These are phyloP conservation scores for Solenopsis invicta DNA, from an alignment of 1,140 invertebrate genomes.

Conservation along the genomic window DNA sequence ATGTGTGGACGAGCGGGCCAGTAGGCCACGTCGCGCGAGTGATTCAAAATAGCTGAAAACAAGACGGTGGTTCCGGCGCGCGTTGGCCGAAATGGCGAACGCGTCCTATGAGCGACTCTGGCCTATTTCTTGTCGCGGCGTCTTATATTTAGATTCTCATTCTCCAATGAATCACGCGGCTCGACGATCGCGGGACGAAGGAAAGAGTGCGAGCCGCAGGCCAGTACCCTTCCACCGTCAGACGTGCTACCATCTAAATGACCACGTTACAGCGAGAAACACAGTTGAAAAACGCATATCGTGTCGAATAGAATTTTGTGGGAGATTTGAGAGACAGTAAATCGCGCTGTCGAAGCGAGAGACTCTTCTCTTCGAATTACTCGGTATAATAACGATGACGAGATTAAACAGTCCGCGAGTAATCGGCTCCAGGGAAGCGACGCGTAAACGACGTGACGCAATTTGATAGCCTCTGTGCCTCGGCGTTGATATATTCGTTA, in stretches of 20 bases:
- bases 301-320: conserved; percentile 18
- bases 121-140: conserved; percentile 83
- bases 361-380: neutral
- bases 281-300: neutral
- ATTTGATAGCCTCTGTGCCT: conserved; percentile 66
- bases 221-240: neutral
- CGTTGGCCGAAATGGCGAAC: conserved; percentile 65
- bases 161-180: conserved; percentile 77
- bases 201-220: conserved; percentile 33
- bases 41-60: conserved; percentile 85
- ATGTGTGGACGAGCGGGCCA: conserved; percentile 30
- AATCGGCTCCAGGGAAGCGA: conserved; percentile 13
- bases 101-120: conserved; percentile 82
- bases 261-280: neutral
- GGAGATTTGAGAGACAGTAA: neutral
- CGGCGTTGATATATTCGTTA: conserved; percentile 60
- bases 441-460: conserved; percentile 58
- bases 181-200: conserved; percentile 22
- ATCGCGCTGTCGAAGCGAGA: neutral
- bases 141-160: conserved; percentile 83
- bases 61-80: conserved; percentile 79
- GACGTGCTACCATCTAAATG: neutral
- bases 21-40: conserved; percentile 78
- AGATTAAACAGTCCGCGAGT: conserved; percentile 28
- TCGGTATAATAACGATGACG: neutral